Percentiles rank a stretch among this genome's conserved stretches.
Evolutionary conservation across 2,113 vertebrate genomes (phyloP).

Genomic region (Ahaetulla prasina): DNA sequence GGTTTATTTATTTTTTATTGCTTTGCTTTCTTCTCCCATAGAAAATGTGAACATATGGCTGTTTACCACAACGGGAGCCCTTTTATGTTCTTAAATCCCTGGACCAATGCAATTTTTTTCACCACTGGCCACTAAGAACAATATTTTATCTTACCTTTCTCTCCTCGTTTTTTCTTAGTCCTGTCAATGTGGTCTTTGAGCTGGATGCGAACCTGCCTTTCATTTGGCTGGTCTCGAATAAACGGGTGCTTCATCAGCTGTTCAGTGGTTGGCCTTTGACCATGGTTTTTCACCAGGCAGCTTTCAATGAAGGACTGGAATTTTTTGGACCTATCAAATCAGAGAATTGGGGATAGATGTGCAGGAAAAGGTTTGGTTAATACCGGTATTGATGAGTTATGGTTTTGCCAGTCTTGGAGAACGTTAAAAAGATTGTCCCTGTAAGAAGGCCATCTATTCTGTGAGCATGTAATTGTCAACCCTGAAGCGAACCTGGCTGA

Average conservation of each 20-base stretch:
- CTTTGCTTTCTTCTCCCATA: neutral
- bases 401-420: neutral
- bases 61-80: neutral
- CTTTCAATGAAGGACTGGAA: conserved; percentile 98
- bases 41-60: neutral
- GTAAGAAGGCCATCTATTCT: neutral
- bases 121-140: neutral
- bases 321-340: conserved; percentile 88
- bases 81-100: rapidly evolving
- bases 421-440: too few relatives aligned
- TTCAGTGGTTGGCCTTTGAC: conserved; percentile 92
- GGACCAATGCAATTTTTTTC: neutral
- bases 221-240: conserved; percentile 93
- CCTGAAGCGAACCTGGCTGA: too few relatives aligned
- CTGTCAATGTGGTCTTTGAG: conserved; percentile 99
- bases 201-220: conserved; percentile 96
- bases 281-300: conserved; percentile 95
- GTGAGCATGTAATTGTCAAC: neutral
- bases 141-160: conserved; percentile 76
- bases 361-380: neutral
- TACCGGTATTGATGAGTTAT: neutral
- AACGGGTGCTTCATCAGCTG: conserved; percentile 97
- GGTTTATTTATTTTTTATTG: neutral
- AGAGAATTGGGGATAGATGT: neutral
- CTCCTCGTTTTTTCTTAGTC: conserved; percentile 95